These are phyloP conservation scores for Pantala flavescens DNA, from an alignment of 1,140 invertebrate species.

Conservation along the genomic window DNA sequence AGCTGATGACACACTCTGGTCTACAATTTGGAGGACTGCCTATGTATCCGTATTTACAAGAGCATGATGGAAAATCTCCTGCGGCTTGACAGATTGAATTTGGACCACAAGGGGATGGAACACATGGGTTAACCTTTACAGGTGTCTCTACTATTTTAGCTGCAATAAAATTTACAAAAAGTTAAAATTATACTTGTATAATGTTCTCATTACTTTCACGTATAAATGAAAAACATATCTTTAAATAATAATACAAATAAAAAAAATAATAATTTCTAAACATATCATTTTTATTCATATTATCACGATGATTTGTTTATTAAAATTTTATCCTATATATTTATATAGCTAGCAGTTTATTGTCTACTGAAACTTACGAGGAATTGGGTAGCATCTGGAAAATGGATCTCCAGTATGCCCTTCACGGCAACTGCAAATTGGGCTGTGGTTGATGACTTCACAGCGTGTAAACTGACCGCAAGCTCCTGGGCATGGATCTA, in stretches of 20 bases:
- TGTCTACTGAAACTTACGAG: slow-evolving; percentile 26
- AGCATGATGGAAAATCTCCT: slow-evolving; percentile 32
- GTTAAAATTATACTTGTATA: slow-evolving; percentile 16
- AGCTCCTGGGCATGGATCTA: slow-evolving; percentile 48
- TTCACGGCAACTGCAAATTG: slow-evolving; percentile 43
- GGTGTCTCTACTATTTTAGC: slow-evolving; percentile 20
- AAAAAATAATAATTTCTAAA: no score
- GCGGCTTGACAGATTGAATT: slow-evolving; percentile 41
- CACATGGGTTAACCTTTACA: slow-evolving; percentile 30
- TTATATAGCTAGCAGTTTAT: no score
- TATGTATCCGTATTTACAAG: slow-evolving; percentile 33
- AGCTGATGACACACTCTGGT: slow-evolving; percentile 37
- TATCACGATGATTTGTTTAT: no score
- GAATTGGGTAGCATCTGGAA: slow-evolving; percentile 34
- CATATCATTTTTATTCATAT: slow-evolving; percentile 39
- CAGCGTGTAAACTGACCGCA: slow-evolving; percentile 50
- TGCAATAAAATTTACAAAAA: slow-evolving; percentile 25
- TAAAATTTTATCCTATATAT: no score
- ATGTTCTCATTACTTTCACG: background rate
- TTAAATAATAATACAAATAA: no score
- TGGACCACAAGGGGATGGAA: slow-evolving; percentile 43
- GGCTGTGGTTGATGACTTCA: slow-evolving; percentile 44
- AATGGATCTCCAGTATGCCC: slow-evolving; percentile 48
- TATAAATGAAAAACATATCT: no score
- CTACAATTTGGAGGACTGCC: slow-evolving; percentile 38